Evolutionary conservation across 2,113 vertebrate species (phyloP), one percentile per base, ranked within the genome.

Genomic region (Phylloscopus whistleri): DNA sequence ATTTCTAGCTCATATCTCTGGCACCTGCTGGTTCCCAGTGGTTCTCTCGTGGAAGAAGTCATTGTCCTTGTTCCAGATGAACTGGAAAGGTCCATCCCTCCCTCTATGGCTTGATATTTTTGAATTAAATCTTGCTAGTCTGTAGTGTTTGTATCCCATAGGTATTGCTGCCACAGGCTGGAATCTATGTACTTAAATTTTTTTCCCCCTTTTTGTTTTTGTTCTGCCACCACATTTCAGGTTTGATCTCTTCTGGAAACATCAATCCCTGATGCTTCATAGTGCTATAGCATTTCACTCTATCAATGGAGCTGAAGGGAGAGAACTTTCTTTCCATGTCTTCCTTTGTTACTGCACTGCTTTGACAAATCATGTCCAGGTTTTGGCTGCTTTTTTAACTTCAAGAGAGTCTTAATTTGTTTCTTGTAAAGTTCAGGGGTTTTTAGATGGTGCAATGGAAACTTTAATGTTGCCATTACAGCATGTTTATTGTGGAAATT

Each of bases 241-340:
- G 46, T 83, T 83, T 67, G 20, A 79, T 51, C 14, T 87, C 18
- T 78, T 52, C 37, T 56, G 66, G 37, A 85, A 89, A 27, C 0
- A 0, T 28, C 37, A 56, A 2, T 16, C 24, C 41, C 17, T 43
- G 48, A 4, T 58, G 43, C 46, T 59, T 19, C 4, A 4, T 2
- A 46, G 12, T 53, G 48, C 49, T 37, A 10, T 21, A 48, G 16
- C 15, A 16, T 51, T 87, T 87, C 37, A 9, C 18, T 18, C 24
- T 72, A 11, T 9, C 31, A 66, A 14, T 41, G 41, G 75, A 78
- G 11, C 1, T 0, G 16, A 52, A 72, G 15, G 46, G 10, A 46
- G 16, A 70, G 18, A 58, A 31, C 27, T 68, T 75, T 7, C 2
- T 77, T 63, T 62, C 72, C 63, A 30, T 5, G 5, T 1, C 26